Evolutionary conservation across 1,140 invertebrate genomes (phyloP).

Genomic region (Globodera rostochiensis): DNA sequence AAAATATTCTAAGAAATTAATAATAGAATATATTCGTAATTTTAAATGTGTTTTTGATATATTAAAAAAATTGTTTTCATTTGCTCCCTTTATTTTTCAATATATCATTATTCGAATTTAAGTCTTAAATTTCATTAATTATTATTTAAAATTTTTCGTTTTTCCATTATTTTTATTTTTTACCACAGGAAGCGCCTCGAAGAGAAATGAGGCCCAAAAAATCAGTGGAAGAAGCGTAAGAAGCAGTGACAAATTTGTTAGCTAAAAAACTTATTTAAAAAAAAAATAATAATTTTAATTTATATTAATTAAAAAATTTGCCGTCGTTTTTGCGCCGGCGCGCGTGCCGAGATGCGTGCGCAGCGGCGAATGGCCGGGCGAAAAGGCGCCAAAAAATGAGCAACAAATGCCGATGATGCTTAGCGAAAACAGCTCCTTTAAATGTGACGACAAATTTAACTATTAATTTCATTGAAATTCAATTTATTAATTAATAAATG

Average conservation of each 20-base stretch:
- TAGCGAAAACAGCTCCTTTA: constrained; percentile 45
- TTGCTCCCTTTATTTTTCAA: too few species aligned
- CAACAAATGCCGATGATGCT: constrained; percentile 35
- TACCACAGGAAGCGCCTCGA: constrained; percentile 45
- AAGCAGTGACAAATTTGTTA: constrained; percentile 42
- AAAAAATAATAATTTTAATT: too few species aligned
- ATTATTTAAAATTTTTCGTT: neutral
- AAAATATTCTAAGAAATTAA: too few species aligned
- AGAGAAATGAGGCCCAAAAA: constrained; percentile 37
- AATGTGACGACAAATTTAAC: constrained; percentile 1
- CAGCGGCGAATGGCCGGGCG: constrained; percentile 38
- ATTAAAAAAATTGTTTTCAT: too few species aligned
- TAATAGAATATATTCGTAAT: too few species aligned
- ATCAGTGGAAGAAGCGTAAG: constrained; percentile 37
- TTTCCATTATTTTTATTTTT: neutral
- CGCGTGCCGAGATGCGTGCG: constrained; percentile 39
- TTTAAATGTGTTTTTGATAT: too few species aligned
- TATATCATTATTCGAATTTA: too few species aligned
- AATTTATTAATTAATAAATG: neutral
- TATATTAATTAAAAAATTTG: neutral
- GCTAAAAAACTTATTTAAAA: constrained; percentile 24
- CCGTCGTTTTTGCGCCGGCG: constrained; percentile 41
- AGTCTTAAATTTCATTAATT: neutral
- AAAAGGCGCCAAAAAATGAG: constrained; percentile 36
- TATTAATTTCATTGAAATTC: neutral